Evolutionary conservation across 1,140 invertebrate genomes (phyloP), one percentile per base, ranked within the genome.

Genomic region (Drosophila persimilis): DNA sequence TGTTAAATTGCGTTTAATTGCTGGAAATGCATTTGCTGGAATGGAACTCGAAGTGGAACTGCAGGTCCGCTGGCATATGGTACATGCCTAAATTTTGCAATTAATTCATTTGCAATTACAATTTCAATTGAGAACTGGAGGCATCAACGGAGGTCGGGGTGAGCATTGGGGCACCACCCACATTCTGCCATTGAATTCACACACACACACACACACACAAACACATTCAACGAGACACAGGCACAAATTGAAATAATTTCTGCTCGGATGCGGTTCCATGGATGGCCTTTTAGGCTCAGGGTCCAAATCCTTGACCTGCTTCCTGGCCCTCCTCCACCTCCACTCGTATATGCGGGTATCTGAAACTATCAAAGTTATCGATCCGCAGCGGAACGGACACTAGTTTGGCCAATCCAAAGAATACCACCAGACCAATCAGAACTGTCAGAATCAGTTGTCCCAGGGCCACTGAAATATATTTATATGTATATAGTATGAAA

Each of bases 101-200:
- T 69, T 79, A 72, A 84, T 84, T 84, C 61, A 85, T 80, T 85
- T 85, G 65, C 80, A 83, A 81, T 80, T 80, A 63, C 62, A 67
- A 70, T 59, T 69, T 50, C 59, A 69, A 54, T 73, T 65, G 20
- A 7, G 43, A 71, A 64, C 45, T 52, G 48, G 53, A 22, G 44
- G 39, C 48, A 55, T 17, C 52, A 29, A 50, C 7, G 24, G 15
- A 26, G 44, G 24, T 3, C n/a, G 9, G 35, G 1, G 50, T 24
- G 22, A n/a, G 22, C 61, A 67, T 41, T 46, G 45, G 24, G 24
- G 24, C 11, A 15, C 20, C 52, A 17, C 62, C 22, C 39, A 35
- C 45, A 41, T 26, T 20, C n/a, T 44, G 15, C 15, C 20, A 31
- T 46, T 45, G 52, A 29, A 54, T 20, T 31, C 47, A n/a, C 2